These are phyloP conservation scores for Drosophila jambulina DNA, from an alignment of 1,140 invertebrate species.

Conservation along the genomic window DNA sequence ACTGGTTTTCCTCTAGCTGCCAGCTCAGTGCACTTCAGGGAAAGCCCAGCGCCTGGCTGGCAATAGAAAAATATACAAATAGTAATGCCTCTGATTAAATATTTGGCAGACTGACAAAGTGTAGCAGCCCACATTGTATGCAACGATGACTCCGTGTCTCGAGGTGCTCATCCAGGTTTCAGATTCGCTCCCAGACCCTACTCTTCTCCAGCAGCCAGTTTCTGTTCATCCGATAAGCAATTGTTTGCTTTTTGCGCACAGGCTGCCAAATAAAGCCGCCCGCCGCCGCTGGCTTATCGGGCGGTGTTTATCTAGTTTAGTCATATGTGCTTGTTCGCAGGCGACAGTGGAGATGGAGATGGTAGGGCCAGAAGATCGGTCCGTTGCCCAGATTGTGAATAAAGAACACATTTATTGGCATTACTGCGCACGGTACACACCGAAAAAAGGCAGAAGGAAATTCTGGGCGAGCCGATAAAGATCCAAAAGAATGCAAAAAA, in stretches of 20 bases:
- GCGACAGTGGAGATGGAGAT: slow-evolving; percentile 11
- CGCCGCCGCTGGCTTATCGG: slow-evolving; percentile 35
- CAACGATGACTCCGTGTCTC: slow-evolving; percentile 19
- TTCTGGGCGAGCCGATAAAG: slow-evolving; percentile 36
- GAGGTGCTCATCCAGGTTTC: slow-evolving; percentile 1
- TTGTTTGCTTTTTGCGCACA: slow-evolving; percentile 64
- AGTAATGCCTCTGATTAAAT: neutral
- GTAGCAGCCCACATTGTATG: slow-evolving; percentile 2
- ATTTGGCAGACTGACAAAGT: slow-evolving; percentile 17
- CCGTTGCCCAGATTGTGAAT: slow-evolving; percentile 9
- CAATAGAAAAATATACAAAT: slow-evolving; percentile 1
- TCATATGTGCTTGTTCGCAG: slow-evolving; percentile 28
- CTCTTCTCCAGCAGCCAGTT: neutral
- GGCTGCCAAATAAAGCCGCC: slow-evolving; percentile 40
- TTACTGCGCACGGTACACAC: slow-evolving; percentile 48
- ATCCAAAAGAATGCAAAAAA: slow-evolving; percentile 21
- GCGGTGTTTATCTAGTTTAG: slow-evolving; percentile 48
- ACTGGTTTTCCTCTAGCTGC: neutral
- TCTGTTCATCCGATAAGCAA: slow-evolving; percentile 56
- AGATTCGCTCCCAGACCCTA: neutral
- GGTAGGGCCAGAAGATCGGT: slow-evolving; percentile 20
- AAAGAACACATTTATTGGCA: slow-evolving; percentile 28
- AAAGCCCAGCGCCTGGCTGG: neutral
- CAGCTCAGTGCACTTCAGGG: slow-evolving; percentile 11
- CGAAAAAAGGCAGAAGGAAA: slow-evolving; percentile 8